A percentile compares a stretch with the other conserved stretches of the same genome.
Evolutionary conservation across 2,113 vertebrate genomes (phyloP).

Genomic region (Egretta garzetta): DNA sequence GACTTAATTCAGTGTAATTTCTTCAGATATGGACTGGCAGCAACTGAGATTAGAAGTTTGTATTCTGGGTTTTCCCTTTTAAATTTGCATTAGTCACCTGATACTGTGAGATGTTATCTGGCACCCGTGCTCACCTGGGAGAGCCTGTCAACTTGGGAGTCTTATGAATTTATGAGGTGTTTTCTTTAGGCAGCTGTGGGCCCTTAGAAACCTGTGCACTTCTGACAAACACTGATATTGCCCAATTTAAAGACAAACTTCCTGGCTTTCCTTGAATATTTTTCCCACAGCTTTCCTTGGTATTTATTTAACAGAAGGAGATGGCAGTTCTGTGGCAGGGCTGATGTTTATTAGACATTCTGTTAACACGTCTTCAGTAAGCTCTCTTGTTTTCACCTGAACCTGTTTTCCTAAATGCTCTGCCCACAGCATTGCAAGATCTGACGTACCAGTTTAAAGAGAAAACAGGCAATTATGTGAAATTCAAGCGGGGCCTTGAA

Average conservation of each 20-base stretch:
- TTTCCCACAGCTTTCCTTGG: neutral
- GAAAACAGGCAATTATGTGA: neutral
- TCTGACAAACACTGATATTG: neutral
- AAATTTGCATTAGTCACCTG: neutral
- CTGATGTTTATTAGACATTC: neutral
- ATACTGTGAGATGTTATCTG: neutral
- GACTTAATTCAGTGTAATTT: neutral
- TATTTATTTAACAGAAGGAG: neutral
- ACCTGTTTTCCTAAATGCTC: neutral
- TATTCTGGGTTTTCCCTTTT: constrained; percentile 41
- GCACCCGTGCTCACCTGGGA: neutral
- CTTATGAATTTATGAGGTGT: neutral
- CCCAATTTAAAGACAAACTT: neutral
- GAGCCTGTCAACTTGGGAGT: neutral
- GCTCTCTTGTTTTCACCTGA: neutral
- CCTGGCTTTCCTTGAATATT: neutral
- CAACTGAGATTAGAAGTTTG: neutral
- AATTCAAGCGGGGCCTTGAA: neutral
- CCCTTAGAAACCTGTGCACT: neutral
- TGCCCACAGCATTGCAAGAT: neutral
- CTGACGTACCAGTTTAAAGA: neutral
- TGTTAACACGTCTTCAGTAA: neutral
- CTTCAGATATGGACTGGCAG: neutral
- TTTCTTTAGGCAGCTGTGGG: neutral
- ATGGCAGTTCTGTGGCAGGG: neutral